phyloP scores from a whole-genome alignment of 2,888 invertebrate genomes.

The Leptinotarsa rubiginosa region DNA sequence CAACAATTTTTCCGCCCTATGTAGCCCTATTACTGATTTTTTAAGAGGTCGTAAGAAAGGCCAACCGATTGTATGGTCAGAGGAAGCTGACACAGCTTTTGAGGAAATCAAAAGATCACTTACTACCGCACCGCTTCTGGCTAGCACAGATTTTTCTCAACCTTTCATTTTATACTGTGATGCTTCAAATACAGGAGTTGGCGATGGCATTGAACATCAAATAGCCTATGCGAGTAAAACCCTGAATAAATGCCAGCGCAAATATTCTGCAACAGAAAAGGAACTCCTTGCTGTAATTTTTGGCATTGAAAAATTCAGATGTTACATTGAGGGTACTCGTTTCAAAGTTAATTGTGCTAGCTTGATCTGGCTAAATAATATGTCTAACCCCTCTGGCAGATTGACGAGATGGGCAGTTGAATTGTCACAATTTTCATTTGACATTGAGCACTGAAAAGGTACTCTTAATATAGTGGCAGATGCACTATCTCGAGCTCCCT shows the following conservation, averaged over 20 bases:
- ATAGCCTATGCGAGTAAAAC: too few relatives aligned
- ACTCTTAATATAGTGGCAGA: conserved; percentile 52
- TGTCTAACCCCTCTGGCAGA: conserved; percentile 52
- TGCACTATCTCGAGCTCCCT: conserved; percentile 28
- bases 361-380: conserved; percentile 50
- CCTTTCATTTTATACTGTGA: conserved; percentile 42
- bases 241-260: too few relatives aligned
- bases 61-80: conserved; percentile 41
- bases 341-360: conserved; percentile 50
- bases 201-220: too few relatives aligned
- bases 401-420: conserved; percentile 51
- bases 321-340: conserved; percentile 49
- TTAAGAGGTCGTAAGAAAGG: conserved; percentile 41
- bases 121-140: conserved; percentile 45
- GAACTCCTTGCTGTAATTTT: too few relatives aligned
- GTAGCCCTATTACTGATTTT: conserved; percentile 37
- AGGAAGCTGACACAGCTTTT: conserved; percentile 39
- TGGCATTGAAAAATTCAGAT: too few relatives aligned
- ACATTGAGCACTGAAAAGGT: conserved; percentile 53
- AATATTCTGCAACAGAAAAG: too few relatives aligned
- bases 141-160: conserved; percentile 40
- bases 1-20: conserved; percentile 31
- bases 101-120: conserved; percentile 39
- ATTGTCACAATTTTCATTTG: conserved; percentile 42
- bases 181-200: conserved; percentile 45